A percentile compares a stretch with the other conserved stretches of the same genome.
phyloP scores from a whole-genome alignment of 2,888 invertebrate species.

The Tortrix viridana region DNA sequence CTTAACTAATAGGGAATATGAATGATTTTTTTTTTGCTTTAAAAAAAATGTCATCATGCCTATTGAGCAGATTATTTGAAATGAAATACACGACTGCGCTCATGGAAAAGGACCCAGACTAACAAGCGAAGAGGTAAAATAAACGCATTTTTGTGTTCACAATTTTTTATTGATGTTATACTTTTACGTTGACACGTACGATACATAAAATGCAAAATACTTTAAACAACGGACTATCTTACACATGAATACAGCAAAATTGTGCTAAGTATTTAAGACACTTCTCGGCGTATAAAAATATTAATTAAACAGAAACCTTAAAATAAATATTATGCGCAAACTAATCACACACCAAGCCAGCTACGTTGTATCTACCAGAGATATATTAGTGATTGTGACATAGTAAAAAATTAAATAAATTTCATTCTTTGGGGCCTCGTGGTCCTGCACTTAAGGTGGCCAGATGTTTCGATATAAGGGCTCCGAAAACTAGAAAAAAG shows the following conservation, averaged over 20 bases:
- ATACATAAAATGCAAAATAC: slow-evolving; percentile 68
- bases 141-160: slow-evolving; percentile 48
- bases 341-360: slow-evolving; percentile 20
- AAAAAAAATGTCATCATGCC: too few relatives aligned
- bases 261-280: slow-evolving; percentile 51
- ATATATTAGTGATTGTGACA: slow-evolving; percentile 24
- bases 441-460: not conserved
- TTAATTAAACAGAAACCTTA: slow-evolving; percentile 20
- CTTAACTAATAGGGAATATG: too few relatives aligned
- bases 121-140: too few relatives aligned
- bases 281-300: slow-evolving; percentile 41
- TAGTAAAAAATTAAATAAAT: slow-evolving; percentile 23
- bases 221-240: slow-evolving; percentile 48
- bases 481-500: not conserved
- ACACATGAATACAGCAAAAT: slow-evolving; percentile 31
- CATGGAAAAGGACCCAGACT: too few relatives aligned
- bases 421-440: slow-evolving; percentile 18
- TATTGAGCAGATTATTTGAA: too few relatives aligned
- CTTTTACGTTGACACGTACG: slow-evolving; percentile 57
- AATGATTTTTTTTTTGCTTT: too few relatives aligned
- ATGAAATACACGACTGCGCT: too few relatives aligned
- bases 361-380: slow-evolving; percentile 29
- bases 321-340: slow-evolving; percentile 25
- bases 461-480: not conserved
- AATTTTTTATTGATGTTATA: slow-evolving; percentile 72